These are phyloP conservation scores for Apodemia duryi DNA, from an alignment of 2,888 invertebrate genomes.

Conservation along the genomic window DNA sequence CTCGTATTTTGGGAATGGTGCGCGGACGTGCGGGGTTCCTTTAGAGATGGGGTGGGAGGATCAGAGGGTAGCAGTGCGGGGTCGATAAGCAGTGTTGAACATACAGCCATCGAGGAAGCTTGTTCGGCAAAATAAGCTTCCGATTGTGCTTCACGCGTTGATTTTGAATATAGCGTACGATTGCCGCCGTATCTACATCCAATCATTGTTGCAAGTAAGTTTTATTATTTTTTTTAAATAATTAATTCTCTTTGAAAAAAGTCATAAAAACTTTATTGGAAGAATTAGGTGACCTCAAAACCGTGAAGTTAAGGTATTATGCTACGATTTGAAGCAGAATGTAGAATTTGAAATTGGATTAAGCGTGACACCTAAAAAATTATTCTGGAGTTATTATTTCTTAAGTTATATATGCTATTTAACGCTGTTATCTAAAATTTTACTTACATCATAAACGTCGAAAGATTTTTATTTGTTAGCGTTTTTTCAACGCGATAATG, in stretches of 20 bases:
- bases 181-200: not conserved
- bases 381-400: not conserved
- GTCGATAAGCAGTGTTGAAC: conserved; percentile 13
- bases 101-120: conserved; percentile 1
- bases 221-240: not conserved
- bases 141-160: not conserved
- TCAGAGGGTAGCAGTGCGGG: conserved; percentile 8
- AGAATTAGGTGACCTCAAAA: conserved; percentile 6
- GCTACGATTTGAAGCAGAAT: conserved; percentile 6
- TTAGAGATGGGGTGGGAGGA: conserved; percentile 10
- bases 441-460: not conserved
- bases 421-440: not conserved
- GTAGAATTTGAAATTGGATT: not conserved
- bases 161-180: not conserved
- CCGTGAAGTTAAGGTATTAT: conserved; percentile 1
- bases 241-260: not conserved
- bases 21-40: conserved; percentile 12
- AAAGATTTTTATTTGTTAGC: not conserved
- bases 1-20: conserved; percentile 9
- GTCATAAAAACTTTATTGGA: not conserved
- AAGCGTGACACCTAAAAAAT: not conserved
- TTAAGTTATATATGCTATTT: not conserved
- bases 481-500: not conserved
- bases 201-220: not conserved
- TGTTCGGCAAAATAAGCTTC: not conserved